Evolutionary conservation across 2,888 invertebrate genomes (phyloP), one percentile per base, ranked within the genome.

Genomic region (Drosophila maculinotata): DNA sequence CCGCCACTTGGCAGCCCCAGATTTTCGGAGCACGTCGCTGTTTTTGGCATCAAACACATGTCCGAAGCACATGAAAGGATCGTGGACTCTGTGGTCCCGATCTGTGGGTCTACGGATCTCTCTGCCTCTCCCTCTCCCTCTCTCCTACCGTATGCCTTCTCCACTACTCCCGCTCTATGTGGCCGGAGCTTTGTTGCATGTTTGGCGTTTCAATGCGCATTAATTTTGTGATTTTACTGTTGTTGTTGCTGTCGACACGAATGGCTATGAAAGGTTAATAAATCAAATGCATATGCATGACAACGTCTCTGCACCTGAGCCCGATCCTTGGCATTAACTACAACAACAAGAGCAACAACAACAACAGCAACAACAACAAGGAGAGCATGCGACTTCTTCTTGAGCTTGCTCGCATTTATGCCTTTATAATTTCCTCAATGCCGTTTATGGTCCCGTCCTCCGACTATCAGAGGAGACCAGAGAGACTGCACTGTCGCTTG

Each of bases 141-240:
- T 14, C 62, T 25, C 14, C 38, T 2, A n/a, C 17, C n/a, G 15
- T 7, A 7, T 7, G 1, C 9, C 38, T 9, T 8, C 51, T 9
- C 15, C 12, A 23, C 10, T 23, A 9, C 2, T n/a, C 10, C 15
- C 9, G 23, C 28, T 10, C 20, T 39, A 12, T 20, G 31, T 44
- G 17, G 62, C 42, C 45, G n/a, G 25, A 36, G 51, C 48, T 58
- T 83, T 83, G 87, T 83, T 83, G 87, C 88, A 86, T 88, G 83
- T 88, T 83, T 78, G 87, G 87, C 88, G 68, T 88, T 87, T 88
- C 79, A 87, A 67, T 77, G 88, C 84, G 88, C 88, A 87, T 83
- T 83, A 86, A 83, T 83, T 87, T 86, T 86, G 74, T 69, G 69
- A 57, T 58, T 44, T 58, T 57, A 33, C 30, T 48, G n/a, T 74